Evolutionary conservation across 2,888 invertebrate species (phyloP).

Genomic region (Amblyjoppa fuscipennis): DNA sequence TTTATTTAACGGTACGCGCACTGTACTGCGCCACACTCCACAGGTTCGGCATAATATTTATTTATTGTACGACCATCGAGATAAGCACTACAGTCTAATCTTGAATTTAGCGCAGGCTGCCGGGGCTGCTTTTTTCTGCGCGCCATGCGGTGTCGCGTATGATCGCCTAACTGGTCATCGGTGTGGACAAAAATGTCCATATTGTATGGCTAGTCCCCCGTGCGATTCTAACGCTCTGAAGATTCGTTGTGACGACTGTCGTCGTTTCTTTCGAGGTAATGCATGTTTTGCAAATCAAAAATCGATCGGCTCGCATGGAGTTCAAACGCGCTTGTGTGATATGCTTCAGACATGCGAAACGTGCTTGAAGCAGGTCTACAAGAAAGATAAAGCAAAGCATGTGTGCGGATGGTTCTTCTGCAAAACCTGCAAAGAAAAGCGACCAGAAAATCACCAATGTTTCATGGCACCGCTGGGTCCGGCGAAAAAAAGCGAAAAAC

Average conservation of each 20-base stretch:
- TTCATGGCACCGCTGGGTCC: background rate
- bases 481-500: background rate
- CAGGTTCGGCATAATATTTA: background rate
- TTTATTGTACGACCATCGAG: background rate
- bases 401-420: background rate
- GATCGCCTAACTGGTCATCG: background rate
- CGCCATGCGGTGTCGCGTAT: background rate
- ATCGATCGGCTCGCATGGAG: background rate
- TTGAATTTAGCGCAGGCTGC: background rate
- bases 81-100: background rate
- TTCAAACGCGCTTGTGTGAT: background rate
- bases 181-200: background rate
- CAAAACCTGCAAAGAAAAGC: no score
- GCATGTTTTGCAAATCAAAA: background rate
- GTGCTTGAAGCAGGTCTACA: no score
- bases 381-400: background rate
- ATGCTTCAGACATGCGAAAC: background rate
- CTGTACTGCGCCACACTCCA: background rate
- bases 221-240: background rate
- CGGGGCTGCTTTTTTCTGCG: background rate
- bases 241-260: background rate
- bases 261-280: background rate
- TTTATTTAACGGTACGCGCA: background rate
- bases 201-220: conserved; percentile 1
- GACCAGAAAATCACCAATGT: background rate